These are phyloP conservation scores for Stichopus horrens DNA, from an alignment of 53 echinoderm and acorn worm genomes.

Conservation along the genomic window DNA sequence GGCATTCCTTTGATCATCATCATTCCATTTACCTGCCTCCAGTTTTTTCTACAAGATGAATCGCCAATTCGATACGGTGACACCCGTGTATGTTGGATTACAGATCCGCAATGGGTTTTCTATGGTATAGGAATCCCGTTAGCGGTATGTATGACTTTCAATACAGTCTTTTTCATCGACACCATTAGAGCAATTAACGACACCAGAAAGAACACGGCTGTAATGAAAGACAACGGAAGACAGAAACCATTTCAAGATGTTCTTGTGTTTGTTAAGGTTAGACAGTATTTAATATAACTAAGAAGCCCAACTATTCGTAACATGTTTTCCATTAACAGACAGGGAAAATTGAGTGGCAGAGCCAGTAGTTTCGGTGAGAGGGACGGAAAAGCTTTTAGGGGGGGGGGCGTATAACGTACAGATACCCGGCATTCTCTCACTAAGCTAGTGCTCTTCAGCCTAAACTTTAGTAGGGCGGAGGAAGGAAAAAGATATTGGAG, in stretches of 20 bases:
- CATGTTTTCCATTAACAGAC: background rate
- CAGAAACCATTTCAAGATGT: constrained; percentile 5
- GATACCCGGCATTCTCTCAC: too few species aligned
- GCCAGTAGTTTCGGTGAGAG: too few species aligned
- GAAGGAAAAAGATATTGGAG: too few species aligned
- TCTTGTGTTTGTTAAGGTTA: constrained; percentile 11
- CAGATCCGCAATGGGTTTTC: background rate
- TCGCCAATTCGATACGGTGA: constrained; percentile 3
- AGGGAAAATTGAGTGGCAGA: background rate
- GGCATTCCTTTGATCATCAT: constrained; percentile 2
- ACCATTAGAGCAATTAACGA: background rate
- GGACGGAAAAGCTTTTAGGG: background rate
- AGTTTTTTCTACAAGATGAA: background rate
- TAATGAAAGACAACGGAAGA: constrained; percentile 1
- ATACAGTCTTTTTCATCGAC: constrained; percentile 5
- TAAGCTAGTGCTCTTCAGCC: too few species aligned
- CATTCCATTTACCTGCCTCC: background rate
- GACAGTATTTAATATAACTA: background rate
- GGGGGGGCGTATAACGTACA: too few species aligned
- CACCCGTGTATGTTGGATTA: constrained; percentile 4
- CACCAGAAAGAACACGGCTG: constrained; percentile 2
- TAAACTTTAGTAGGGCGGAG: too few species aligned
- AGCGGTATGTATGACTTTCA: constrained; percentile 2
- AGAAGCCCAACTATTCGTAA: too few species aligned
- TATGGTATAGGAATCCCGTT: constrained; percentile 16